Conservation (phyloP, 2,888 invertebrate genomes). For the Ferrisia virgata region DNA sequence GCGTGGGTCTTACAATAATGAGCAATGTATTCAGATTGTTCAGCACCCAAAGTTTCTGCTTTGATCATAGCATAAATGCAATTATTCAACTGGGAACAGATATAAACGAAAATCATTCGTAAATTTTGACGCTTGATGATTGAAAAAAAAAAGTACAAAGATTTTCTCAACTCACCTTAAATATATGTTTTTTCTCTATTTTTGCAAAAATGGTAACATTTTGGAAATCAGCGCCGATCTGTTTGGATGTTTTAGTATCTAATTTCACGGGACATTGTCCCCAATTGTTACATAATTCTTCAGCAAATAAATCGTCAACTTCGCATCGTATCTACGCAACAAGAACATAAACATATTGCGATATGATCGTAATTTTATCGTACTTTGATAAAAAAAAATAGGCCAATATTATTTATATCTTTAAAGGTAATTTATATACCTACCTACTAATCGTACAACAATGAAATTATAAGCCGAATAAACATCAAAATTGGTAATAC, state of each 20-base stretch:
- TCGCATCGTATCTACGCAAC: background rate
- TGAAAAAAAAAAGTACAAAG: background rate
- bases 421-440: too few relatives aligned
- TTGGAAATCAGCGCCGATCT: background rate
- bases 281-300: background rate
- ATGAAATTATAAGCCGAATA: too few relatives aligned
- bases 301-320: background rate
- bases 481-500: too few relatives aligned
- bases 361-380: too few relatives aligned
- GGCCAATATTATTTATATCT: too few relatives aligned
- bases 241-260: background rate
- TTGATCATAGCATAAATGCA: conserved; percentile 13
- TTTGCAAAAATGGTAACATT: background rate
- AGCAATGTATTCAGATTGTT: background rate
- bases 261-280: background rate
- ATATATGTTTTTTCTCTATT: conserved; percentile 5
- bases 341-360: background rate
- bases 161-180: background rate
- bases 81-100: background rate
- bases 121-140: background rate
- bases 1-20: background rate
- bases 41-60: background rate
- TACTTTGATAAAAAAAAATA: too few relatives aligned
- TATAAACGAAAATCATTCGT: background rate
- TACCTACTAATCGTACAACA: too few relatives aligned